Base-by-base conservation (phyloP, 2,888 invertebrate genomes). In the Chymomyza amoena region DNA sequence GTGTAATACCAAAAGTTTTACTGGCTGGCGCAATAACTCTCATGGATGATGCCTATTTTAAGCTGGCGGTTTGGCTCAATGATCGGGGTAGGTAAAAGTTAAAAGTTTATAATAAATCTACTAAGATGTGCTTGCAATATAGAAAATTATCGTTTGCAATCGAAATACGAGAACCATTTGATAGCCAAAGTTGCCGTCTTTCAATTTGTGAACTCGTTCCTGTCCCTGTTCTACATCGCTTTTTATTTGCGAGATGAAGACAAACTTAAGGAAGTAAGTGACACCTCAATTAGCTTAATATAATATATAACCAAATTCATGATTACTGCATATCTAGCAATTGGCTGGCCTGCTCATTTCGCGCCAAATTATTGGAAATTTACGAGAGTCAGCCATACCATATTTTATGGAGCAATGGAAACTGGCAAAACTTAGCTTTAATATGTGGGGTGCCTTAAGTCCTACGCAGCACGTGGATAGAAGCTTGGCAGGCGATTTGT, bases 81-180 rank as follows among this genome's bases (percentile, higher is more conserved):
- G 97, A 99, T 90, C 95, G 95, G 94, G 99, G 99, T 98, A 74
- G n/a, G 64, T 60, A 59, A 15, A 45, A 13, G 10, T 2, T 2
- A 25, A 5, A 57, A 50, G 13, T 9, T 15, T 6, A 9, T 50
- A 15, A 45, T 32, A 10, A 15, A 32, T 60, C 15, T 45, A 45
- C 39, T 13, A 13, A 3, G 0, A 45, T 45, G 39, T 45, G 13
- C 5, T 57, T 88, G 85, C 77, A 83, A 88, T 89, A 93, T 94
- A 98, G 99, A 99, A 94, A 99, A 99, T 94, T 98, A 98, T 94
- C 96, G 98, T 89, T 95, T 98, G 92, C 97, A 98, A 93, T 97
- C 98, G 92, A 96, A 97, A 92, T 98, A 98, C 93, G 98, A 98
- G 93, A 98, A 98, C 92, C 97, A 98, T 93, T 95, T 99, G 92